Percentiles rank a stretch among this genome's conserved stretches.
Evolutionary conservation across 2,113 vertebrate genomes (phyloP).

Genomic region (Eleginops maclovinus): DNA sequence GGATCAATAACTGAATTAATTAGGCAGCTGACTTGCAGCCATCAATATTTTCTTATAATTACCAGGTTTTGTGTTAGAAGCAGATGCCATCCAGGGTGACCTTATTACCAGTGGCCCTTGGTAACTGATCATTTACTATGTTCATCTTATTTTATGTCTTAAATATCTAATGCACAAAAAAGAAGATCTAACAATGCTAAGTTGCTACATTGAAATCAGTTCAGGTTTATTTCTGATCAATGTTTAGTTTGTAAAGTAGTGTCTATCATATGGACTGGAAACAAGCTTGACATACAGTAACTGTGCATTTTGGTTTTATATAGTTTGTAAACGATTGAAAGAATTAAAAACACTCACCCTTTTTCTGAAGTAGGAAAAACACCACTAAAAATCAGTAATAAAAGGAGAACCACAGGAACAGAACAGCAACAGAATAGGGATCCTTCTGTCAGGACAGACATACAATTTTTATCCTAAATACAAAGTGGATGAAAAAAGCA

Average conservation of each 20-base stretch:
- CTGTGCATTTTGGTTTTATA: background rate
- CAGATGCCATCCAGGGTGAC: constrained; percentile 68
- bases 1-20: constrained; percentile 84
- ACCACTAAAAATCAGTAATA: background rate
- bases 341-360: background rate
- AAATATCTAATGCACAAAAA: constrained; percentile 33
- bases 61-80: constrained; percentile 61
- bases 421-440: background rate
- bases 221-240: background rate
- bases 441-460: background rate
- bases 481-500: background rate
- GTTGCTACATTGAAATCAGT: constrained; percentile 4
- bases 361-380: background rate
- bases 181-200: background rate
- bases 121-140: constrained; percentile 41
- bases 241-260: background rate
- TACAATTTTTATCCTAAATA: background rate
- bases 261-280: background rate
- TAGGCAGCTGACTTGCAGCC: constrained; percentile 75
- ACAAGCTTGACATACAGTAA: background rate
- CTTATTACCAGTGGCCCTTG: constrained; percentile 43
- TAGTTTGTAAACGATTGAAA: background rate
- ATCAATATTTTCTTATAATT: constrained; percentile 80
- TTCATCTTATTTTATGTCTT: constrained; percentile 28
- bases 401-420: background rate